Percentiles rank a stretch among this genome's conserved stretches.
phyloP scores from a whole-genome alignment of 1,140 invertebrate genomes.

The Drosophila sp. region DNA sequence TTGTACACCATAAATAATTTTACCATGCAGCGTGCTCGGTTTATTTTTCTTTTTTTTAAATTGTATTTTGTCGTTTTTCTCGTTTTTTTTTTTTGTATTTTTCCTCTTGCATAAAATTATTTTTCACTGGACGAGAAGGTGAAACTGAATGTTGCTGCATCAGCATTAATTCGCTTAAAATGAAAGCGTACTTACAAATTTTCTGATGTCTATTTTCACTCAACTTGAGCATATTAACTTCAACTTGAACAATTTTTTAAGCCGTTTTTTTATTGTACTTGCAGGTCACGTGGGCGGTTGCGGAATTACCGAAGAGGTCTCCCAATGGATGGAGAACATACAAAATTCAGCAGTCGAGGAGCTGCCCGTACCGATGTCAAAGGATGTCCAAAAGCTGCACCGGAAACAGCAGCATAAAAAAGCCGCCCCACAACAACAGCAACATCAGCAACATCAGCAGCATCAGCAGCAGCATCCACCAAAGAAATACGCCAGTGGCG shows the following conservation, averaged over 20 bases:
- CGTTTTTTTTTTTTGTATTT: neutral
- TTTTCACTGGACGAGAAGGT: constrained; percentile 17
- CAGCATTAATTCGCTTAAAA: constrained; percentile 56
- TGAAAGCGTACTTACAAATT: constrained; percentile 44
- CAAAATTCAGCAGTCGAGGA: constrained; percentile 92
- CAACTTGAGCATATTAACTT: constrained; percentile 31
- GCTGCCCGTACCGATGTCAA: constrained; percentile 82
- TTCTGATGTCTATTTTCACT: constrained; percentile 36
- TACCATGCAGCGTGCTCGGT: constrained; percentile 28
- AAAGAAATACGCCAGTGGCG: constrained; percentile 80
- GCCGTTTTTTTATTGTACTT: constrained; percentile 40
- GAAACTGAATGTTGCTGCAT: constrained; percentile 38
- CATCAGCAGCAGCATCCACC: constrained; percentile 78
- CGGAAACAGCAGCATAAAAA: constrained; percentile 79
- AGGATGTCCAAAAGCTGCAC: constrained; percentile 77
- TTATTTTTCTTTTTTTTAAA: constrained; percentile 15
- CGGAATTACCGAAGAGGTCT: constrained; percentile 93
- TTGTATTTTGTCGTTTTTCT: constrained; percentile 9
- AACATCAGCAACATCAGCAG: constrained; percentile 67
- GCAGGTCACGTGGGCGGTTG: constrained; percentile 92
- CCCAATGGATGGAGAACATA: constrained; percentile 96
- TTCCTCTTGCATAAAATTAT: constrained; percentile 33
- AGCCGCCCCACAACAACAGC: constrained; percentile 59
- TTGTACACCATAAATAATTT: constrained; percentile 76
- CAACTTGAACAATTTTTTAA: constrained; percentile 19